Conservation (phyloP, 2,797 vertebrate species). For the Acanthurus tractus region DNA sequence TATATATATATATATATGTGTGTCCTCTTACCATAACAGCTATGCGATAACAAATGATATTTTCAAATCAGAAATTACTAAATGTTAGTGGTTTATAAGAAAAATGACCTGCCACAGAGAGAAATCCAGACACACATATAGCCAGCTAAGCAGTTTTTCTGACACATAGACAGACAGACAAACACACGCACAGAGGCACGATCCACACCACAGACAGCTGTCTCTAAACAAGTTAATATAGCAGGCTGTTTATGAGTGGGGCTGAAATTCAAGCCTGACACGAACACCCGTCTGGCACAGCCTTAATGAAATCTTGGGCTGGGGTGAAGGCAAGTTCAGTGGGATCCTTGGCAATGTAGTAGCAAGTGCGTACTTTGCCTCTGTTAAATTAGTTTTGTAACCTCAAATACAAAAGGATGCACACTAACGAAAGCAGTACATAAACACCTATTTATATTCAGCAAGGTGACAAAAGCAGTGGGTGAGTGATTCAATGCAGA, state of each 20-base stretch:
- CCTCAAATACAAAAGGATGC: slow-evolving; percentile 26
- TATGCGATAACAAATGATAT: slow-evolving; percentile 27
- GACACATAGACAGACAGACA: slow-evolving; percentile 60
- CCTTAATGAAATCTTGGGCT: slow-evolving; percentile 88
- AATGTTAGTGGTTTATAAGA: slow-evolving; percentile 14
- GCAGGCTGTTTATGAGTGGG: slow-evolving; percentile 89
- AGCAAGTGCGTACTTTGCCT: slow-evolving; percentile 24
- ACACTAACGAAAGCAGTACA: background rate
- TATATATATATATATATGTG: too few species aligned
- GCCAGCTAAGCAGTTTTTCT: slow-evolving; percentile 71
- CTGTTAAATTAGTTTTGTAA: slow-evolving; percentile 38
- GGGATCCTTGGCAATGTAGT: slow-evolving; percentile 52
- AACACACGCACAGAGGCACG: slow-evolving; percentile 60
- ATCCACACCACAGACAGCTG: slow-evolving; percentile 85
- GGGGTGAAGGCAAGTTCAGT: slow-evolving; percentile 89
- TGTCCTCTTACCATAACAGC: slow-evolving; percentile 13
- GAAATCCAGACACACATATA: slow-evolving; percentile 58
- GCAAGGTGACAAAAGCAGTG: background rate
- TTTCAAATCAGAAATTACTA: slow-evolving; percentile 16
- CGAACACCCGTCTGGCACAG: slow-evolving; percentile 86
- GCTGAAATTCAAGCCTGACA: slow-evolving; percentile 86
- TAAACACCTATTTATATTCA: background rate
- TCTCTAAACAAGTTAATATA: slow-evolving; percentile 91
- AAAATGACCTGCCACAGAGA: slow-evolving; percentile 6
- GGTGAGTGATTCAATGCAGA: background rate